Conservation (phyloP, 2,797 vertebrate species). For the Gambelia wislizenii region DNA sequence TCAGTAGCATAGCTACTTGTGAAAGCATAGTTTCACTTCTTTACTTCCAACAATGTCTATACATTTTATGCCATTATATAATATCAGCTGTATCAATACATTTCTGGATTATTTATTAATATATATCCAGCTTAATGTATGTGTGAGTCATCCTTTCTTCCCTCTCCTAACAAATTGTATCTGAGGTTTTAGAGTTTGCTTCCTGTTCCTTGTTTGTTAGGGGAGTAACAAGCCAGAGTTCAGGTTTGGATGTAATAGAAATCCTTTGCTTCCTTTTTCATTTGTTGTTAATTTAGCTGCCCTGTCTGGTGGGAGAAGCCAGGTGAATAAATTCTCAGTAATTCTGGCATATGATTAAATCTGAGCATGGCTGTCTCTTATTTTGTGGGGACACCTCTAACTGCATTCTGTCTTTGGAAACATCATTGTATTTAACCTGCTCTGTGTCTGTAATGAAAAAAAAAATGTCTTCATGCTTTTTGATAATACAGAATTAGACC, state of each 20-base stretch:
- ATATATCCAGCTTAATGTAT: neutral
- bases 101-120: neutral
- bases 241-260: neutral
- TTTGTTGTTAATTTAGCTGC: neutral
- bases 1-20: too few relatives aligned
- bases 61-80: neutral
- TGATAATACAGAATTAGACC: neutral
- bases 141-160: neutral
- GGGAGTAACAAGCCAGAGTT: neutral
- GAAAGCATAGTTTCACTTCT: too few relatives aligned
- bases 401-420: neutral
- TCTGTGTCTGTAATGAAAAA: neutral
- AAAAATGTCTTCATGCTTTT: neutral
- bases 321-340: neutral
- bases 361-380: neutral
- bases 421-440: too few relatives aligned
- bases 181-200: neutral
- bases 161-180: neutral
- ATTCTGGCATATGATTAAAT: neutral
- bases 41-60: too few relatives aligned
- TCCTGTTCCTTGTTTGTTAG: neutral
- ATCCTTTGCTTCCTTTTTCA: neutral
- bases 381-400: neutral
- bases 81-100: too few relatives aligned
- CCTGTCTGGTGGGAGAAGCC: neutral